These are phyloP conservation scores for Plodia interpunctella DNA, from an alignment of 1,140 invertebrate genomes.

Conservation along the genomic window DNA sequence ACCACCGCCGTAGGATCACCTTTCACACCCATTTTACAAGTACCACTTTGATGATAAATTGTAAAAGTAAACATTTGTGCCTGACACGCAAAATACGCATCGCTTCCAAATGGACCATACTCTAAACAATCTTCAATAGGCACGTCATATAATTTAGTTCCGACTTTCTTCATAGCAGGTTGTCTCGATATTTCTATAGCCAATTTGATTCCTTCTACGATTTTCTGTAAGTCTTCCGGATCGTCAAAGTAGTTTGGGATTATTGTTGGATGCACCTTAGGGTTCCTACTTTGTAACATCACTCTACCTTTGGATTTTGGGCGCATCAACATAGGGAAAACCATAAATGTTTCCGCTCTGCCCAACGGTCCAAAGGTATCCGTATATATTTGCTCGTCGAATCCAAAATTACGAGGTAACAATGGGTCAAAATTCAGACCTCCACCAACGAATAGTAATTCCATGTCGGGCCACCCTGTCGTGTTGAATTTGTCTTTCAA, in stretches of 20 bases:
- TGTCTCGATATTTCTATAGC: conserved; percentile 79
- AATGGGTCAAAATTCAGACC: conserved; percentile 76
- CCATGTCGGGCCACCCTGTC: conserved; percentile 85
- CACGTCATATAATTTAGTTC: conserved; percentile 79
- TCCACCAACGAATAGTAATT: conserved; percentile 81
- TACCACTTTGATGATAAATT: conserved; percentile 89
- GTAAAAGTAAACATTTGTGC: conserved; percentile 83
- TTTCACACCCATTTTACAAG: conserved; percentile 89
- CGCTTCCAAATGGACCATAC: conserved; percentile 79
- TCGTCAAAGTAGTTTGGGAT: conserved; percentile 88
- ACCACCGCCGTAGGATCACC: conserved; percentile 84
- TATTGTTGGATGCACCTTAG: conserved; percentile 87
- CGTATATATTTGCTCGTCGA: conserved; percentile 78
- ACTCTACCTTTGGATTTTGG: conserved; percentile 87
- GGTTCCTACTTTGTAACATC: conserved; percentile 82
- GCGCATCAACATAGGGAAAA: conserved; percentile 83
- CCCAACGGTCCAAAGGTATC: conserved; percentile 75
- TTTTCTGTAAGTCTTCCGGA: conserved; percentile 80
- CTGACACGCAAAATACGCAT: conserved; percentile 87
- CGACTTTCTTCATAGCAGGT: conserved; percentile 78
- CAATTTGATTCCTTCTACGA: conserved; percentile 81
- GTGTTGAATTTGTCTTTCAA: conserved; percentile 80
- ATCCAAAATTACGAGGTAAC: conserved; percentile 77
- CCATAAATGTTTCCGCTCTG: conserved; percentile 78
- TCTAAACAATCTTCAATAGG: conserved; percentile 80